These are phyloP conservation scores for Myotis lucifugus DNA, from an alignment of 2,113 vertebrate genomes.

Conservation along the genomic window DNA sequence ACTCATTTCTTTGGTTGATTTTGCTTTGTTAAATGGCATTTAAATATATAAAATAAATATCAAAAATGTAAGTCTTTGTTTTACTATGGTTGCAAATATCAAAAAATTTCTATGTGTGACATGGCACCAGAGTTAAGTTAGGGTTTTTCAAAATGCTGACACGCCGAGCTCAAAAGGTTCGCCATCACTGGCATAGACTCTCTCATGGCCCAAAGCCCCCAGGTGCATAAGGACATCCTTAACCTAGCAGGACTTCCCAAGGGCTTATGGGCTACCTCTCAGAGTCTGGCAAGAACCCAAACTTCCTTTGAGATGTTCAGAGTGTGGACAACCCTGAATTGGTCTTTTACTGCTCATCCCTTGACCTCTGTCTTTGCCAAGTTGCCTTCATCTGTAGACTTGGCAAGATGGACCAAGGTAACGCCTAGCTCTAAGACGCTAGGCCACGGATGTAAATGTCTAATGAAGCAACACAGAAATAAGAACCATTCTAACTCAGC, in stretches of 20 bases:
- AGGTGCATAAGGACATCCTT: not conserved
- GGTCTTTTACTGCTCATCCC: not conserved
- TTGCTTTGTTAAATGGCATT: too few species aligned
- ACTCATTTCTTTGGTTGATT: too few species aligned
- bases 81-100: too few species aligned
- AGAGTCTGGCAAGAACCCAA: not conserved
- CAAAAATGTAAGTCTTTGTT: too few species aligned
- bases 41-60: too few species aligned
- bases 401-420: not conserved
- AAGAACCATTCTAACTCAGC: conserved; percentile 18
- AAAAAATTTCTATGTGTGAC: too few species aligned
- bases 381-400: not conserved
- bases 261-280: not conserved
- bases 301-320: not conserved
- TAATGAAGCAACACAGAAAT: conserved; percentile 48
- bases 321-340: not conserved
- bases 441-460: not conserved
- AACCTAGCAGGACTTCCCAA: not conserved
- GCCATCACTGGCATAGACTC: not conserved
- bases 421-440: not conserved
- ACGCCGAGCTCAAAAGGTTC: too few species aligned
- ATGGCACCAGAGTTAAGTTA: too few species aligned
- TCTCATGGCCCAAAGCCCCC: not conserved
- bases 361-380: not conserved
- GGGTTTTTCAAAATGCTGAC: too few species aligned